Evolutionary conservation across 2,888 invertebrate genomes (phyloP), one percentile per base, ranked within the genome.

Genomic region (Muschampia plurimacula): DNA sequence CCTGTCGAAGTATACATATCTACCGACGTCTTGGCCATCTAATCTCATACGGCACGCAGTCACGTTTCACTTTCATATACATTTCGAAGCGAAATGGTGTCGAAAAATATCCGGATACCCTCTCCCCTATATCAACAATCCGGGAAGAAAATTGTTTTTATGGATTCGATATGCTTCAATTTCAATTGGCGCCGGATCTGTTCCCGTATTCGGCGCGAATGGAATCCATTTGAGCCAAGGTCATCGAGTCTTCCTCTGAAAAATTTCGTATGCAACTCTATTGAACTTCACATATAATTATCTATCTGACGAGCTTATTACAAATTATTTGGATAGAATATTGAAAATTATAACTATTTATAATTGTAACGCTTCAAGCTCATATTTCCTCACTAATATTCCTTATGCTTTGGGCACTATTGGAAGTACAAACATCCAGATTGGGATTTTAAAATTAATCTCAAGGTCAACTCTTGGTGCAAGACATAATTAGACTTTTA

Each of bases 81-180:
- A 86, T 85, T 86, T 82, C 82, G 81, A 65, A 77, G 80, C 81
- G 85, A 86, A 89, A 89, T 85, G 85, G 86, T 86, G 86, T 84
- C 84, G 88, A 89, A 91, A 88, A 87, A 85, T 85, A 87, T 83
- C 83, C 81, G 78, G 78, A 79, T 79, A 80, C 80, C 80, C 78
- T 80, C 81, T 76, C 83, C 83, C 84, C 85, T 88, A 86, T 86
- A 89, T 88, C 89, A 90, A 90, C 87, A 89, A 84, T 82, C 81
- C 83, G 84, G 84, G 83, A 86, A 84, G 88, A 88, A 91, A 92
- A 91, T 91, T 90, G 92, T 93, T 92, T 92, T 92, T 89, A 91
- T 90, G 87, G 89, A 92, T 91, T 88, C 89, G 88, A 90, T 91
- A 90, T 91, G 90, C 90, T 88, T 89, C 91, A 87, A 89, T 92